A percentile compares a stretch with the other conserved stretches of the same genome.
phyloP scores from a whole-genome alignment of 2,797 vertebrate species.

The Acanthornis magna region DNA sequence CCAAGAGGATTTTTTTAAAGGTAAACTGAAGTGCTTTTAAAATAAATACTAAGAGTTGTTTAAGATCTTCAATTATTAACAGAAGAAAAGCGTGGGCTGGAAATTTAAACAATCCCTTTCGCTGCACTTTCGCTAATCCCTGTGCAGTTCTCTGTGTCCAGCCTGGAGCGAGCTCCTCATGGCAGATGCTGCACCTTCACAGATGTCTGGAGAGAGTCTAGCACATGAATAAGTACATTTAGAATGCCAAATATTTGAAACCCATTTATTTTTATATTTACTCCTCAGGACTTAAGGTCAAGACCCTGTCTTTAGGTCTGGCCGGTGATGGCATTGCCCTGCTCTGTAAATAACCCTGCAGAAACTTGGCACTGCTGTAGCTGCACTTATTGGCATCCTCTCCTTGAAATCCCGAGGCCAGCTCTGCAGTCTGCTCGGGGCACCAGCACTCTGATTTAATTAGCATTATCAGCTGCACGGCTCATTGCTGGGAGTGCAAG shows the following conservation, averaged over 20 bases:
- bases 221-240: background rate
- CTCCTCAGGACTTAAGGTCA: background rate
- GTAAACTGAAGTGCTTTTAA: slow-evolving; percentile 45
- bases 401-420: background rate
- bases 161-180: background rate
- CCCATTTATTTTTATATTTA: background rate
- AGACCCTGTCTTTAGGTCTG: background rate
- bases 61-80: slow-evolving; percentile 59
- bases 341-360: background rate
- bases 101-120: slow-evolving; percentile 6
- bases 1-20: background rate
- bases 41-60: slow-evolving; percentile 36
- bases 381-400: background rate
- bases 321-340: background rate
- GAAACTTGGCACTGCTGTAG: background rate
- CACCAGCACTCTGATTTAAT: background rate
- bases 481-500: background rate
- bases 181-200: background rate
- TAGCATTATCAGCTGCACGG: background rate
- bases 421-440: background rate
- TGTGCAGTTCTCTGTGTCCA: background rate
- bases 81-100: background rate
- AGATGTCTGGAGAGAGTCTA: background rate
- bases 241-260: background rate
- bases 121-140: slow-evolving; percentile 7